phyloP scores from a whole-genome alignment of 2,113 vertebrate species.

The Lophura nycthemera region DNA sequence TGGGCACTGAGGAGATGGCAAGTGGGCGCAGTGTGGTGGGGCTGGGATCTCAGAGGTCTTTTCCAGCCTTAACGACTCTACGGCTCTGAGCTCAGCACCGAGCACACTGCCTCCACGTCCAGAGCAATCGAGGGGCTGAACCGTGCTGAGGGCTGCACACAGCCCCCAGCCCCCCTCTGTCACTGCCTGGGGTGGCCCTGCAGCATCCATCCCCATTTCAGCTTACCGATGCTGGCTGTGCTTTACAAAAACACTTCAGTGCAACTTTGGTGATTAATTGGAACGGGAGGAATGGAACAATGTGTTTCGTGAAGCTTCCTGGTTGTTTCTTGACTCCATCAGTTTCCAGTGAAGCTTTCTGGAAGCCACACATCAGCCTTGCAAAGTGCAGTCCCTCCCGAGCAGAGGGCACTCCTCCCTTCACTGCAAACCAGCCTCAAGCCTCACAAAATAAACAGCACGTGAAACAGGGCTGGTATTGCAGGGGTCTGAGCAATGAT shows the following conservation, averaged over 20 bases:
- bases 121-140: accelerated
- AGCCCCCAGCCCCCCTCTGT: not conserved
- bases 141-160: not conserved
- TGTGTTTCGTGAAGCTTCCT: not conserved
- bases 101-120: not conserved
- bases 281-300: not conserved
- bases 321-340: not conserved
- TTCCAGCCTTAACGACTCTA: too few species aligned
- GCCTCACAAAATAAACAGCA: not conserved
- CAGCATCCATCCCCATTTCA: not conserved
- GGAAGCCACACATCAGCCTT: not conserved
- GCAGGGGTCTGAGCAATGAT: not conserved
- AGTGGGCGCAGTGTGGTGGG: too few species aligned
- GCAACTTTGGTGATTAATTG: not conserved
- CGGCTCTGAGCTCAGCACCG: not conserved
- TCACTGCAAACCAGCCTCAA: not conserved
- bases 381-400: too few species aligned
- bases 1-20: too few species aligned
- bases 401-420: not conserved
- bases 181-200: not conserved
- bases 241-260: accelerated
- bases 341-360: not conserved
- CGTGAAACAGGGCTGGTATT: not conserved
- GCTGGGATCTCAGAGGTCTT: too few species aligned
- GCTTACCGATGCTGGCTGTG: not conserved